Base-by-base conservation (phyloP, 2,797 vertebrate species). In the Falco peregrinus region DNA sequence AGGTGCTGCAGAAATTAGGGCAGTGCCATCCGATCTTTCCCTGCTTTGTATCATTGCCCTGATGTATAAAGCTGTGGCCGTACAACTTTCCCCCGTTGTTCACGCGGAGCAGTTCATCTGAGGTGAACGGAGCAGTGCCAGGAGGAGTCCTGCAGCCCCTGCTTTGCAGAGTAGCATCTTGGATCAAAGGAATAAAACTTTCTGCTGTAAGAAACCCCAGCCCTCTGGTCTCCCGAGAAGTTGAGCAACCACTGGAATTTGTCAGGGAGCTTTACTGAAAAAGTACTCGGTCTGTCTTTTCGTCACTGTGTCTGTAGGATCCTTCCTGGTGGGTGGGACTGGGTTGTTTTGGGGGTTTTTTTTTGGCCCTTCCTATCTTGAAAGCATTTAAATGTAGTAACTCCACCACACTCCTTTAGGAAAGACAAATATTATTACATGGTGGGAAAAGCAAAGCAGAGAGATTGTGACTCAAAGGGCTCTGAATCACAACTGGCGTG, bases 191-290 rank as follows among this genome's bases (percentile, higher is more conserved):
- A 31, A 6, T 22, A 56, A 33, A 11, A 10, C 33, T 11, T 19
- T 19, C 63, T 70, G 89, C 81, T 53, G 26, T 22, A 16, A 60
- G 73, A 22, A 54, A 51, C 31, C n/a, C 68, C 15, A 24, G 37
- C 50, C 35, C 50, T 71, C 29, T 16, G 48, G 18, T 76, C 50
- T 76, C 56, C 35, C 31, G 64, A 71, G 59, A 28, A 18, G 33
- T 6, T 37, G 68, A 87, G 90, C 71, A 80, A 68, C 81, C 60
- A 7, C 94, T 94, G 93, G 88, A 84, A 81, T 83, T 61, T 19
- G 1, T 68, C n/a, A 51, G 54, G 41, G 50, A 63, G 73, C 65
- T 88, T 41, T 48, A 11, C 18, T 76, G 83, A 33, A n/a, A 53
- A 76, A 57, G 8, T 33, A 9, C 60, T 60, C 1, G 0, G 22